Evolutionary conservation across 2,113 vertebrate species (phyloP).

Genomic region (Ciconia stormi): DNA sequence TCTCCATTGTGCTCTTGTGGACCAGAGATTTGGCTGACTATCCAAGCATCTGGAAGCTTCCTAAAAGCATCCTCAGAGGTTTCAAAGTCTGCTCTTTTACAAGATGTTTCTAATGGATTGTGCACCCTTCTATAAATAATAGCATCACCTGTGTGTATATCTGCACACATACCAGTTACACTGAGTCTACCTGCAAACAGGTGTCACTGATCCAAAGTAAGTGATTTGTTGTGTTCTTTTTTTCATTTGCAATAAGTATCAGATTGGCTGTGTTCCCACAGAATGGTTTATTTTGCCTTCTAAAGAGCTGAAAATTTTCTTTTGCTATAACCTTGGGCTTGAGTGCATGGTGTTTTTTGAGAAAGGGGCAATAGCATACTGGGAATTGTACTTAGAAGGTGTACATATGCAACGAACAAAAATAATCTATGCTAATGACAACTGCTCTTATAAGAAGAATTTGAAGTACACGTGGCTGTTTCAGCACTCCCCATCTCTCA

Average conservation of each 20-base stretch:
- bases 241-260: background rate
- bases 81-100: background rate
- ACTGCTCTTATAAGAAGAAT: background rate
- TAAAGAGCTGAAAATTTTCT: background rate
- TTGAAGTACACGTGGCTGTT: constrained; percentile 12
- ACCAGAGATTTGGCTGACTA: constrained; percentile 29
- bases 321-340: background rate
- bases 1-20: background rate
- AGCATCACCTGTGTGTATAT: background rate
- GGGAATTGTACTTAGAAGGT: background rate
- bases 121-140: background rate
- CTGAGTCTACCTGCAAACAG: background rate
- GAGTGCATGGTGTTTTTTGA: background rate
- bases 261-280: background rate
- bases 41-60: constrained; percentile 22
- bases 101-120: background rate
- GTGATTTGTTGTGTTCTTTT: background rate
- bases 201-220: background rate
- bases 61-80: background rate
- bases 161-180: background rate
- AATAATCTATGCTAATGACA: constrained; percentile 13
- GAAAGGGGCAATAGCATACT: background rate
- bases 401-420: constrained; percentile 11
- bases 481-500: constrained; percentile 22
- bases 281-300: background rate